phyloP scores from a whole-genome alignment of 2,888 invertebrate species.

The Abrostola tripartita region DNA sequence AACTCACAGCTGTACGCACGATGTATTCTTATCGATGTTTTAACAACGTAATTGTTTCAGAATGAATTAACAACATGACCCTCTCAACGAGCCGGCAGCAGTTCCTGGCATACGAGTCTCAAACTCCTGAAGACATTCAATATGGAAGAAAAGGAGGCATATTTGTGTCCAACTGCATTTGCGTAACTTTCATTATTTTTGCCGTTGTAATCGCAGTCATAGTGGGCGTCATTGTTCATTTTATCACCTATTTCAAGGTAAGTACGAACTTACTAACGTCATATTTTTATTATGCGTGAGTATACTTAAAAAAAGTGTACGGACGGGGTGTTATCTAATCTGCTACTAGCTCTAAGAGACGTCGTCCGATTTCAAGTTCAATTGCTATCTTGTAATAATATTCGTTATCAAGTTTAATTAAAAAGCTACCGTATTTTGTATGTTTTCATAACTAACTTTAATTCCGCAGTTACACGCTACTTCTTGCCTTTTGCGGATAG shows the following conservation, averaged over 20 bases:
- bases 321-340: slow-evolving; percentile 42
- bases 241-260: slow-evolving; percentile 82
- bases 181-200: slow-evolving; percentile 76
- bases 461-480: slow-evolving; percentile 58
- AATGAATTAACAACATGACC: slow-evolving; percentile 76
- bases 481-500: slow-evolving; percentile 30
- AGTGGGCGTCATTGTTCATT: slow-evolving; percentile 82
- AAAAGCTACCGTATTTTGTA: slow-evolving; percentile 37
- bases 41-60: slow-evolving; percentile 63
- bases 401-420: slow-evolving; percentile 48
- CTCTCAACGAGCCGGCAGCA: slow-evolving; percentile 88
- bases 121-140: slow-evolving; percentile 85
- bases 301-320: slow-evolving; percentile 16
- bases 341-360: slow-evolving; percentile 29
- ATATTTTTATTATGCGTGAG: slow-evolving; percentile 14
- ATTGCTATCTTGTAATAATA: slow-evolving; percentile 49
- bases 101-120: slow-evolving; percentile 88
- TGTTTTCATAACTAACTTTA: slow-evolving; percentile 46
- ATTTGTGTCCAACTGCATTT: slow-evolving; percentile 89
- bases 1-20: slow-evolving; percentile 1
- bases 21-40: slow-evolving; percentile 14
- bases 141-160: slow-evolving; percentile 89
- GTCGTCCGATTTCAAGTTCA: slow-evolving; percentile 56
- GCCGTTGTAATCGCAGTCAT: slow-evolving; percentile 74
- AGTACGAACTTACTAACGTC: slow-evolving; percentile 42